Conservation (phyloP, 2,888 invertebrate species). For the Protonemura montana region DNA sequence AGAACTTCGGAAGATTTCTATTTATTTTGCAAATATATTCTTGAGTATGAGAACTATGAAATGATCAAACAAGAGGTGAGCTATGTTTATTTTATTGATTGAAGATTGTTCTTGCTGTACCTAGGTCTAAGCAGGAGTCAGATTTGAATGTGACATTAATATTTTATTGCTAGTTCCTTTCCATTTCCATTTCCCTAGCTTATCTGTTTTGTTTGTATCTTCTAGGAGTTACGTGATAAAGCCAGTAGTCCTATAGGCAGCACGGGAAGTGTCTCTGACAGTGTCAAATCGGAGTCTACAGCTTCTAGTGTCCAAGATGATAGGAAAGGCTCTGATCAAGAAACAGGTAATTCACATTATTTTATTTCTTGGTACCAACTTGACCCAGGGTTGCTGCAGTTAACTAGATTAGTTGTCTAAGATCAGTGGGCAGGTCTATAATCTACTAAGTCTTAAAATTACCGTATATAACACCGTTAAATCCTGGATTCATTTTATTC, state of each 20-base stretch:
- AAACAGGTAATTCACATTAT: slow-evolving; percentile 49
- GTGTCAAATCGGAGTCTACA: slow-evolving; percentile 55
- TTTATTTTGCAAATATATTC: slow-evolving; percentile 63
- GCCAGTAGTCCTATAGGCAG: slow-evolving; percentile 61
- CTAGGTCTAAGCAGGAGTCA: no score
- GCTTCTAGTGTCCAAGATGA: slow-evolving; percentile 51
- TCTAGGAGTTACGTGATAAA: slow-evolving; percentile 54
- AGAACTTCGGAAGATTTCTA: slow-evolving; percentile 64
- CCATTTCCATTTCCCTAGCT: no score
- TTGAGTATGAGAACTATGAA: slow-evolving; percentile 65
- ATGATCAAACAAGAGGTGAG: slow-evolving; percentile 59
- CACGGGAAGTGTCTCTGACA: slow-evolving; percentile 60
- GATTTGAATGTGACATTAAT: no score
- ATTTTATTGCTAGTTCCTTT: no score
- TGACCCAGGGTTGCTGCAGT: no score
- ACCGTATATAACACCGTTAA: no score
- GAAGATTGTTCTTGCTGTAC: no score
- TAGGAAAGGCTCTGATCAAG: slow-evolving; percentile 52
- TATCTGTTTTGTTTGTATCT: neutral
- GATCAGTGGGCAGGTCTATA: no score
- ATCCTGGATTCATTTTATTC: no score
- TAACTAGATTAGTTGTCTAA: no score
- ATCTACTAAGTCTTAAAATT: no score
- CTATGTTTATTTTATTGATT: slow-evolving; percentile 5
- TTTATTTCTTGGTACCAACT: no score